These are phyloP conservation scores for Callipepla squamata DNA, from an alignment of 2,113 vertebrate genomes.

Conservation along the genomic window DNA sequence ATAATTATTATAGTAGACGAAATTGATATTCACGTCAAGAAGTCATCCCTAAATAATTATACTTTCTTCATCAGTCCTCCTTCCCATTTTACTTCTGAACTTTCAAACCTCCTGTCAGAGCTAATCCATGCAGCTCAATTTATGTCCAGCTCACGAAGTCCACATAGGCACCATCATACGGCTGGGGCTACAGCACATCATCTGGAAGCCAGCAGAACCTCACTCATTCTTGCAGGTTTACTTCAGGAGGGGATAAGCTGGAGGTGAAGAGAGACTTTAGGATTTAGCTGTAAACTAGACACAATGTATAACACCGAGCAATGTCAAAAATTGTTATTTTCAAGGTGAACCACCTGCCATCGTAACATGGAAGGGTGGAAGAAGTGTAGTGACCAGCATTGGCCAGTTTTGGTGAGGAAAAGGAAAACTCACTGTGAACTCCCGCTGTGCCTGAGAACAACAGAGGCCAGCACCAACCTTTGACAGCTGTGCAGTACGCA, in stretches of 20 bases:
- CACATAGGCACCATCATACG: rapidly evolving
- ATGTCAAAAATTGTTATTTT: neutral
- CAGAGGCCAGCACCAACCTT: neutral
- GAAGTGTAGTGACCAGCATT: neutral
- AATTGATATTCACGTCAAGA: neutral
- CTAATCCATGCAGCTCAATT: neutral
- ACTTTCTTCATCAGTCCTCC: neutral
- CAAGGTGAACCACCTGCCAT: neutral
- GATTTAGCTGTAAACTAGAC: neutral
- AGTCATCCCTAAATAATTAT: neutral
- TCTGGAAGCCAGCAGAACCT: neutral
- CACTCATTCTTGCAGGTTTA: neutral
- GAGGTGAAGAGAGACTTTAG: neutral
- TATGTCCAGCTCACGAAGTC: neutral
- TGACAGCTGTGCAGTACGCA: rapidly evolving
- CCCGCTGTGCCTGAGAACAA: neutral
- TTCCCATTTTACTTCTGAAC: neutral
- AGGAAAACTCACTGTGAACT: neutral
- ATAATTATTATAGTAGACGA: neutral
- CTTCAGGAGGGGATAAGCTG: neutral
- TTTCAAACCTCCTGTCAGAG: neutral
- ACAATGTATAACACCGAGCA: neutral
- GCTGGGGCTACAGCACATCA: neutral
- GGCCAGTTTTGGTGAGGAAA: neutral
- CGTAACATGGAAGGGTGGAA: neutral